A percentile compares a stretch with the other conserved stretches of the same genome.
Evolutionary conservation across 2,888 invertebrate species (phyloP).

Genomic region (Heliconius erato): DNA sequence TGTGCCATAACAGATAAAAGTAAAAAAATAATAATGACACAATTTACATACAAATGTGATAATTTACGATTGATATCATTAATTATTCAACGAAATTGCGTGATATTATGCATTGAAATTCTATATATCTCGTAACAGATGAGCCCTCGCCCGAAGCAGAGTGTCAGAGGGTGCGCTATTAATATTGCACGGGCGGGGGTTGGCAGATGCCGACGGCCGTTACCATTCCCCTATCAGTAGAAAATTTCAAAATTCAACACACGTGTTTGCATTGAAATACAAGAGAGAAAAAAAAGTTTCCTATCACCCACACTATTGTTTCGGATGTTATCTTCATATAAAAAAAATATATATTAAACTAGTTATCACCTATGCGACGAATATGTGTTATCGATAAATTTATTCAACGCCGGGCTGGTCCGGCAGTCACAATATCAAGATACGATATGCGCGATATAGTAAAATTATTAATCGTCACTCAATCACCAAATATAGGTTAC

Average conservation of each 20-base stretch:
- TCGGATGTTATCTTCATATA: constrained; percentile 21
- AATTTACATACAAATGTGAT: constrained; percentile 12
- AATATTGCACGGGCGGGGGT: constrained; percentile 65
- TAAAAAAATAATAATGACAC: background rate
- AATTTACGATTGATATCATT: constrained; percentile 13
- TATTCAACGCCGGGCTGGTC: background rate
- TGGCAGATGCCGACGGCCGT: constrained; percentile 82
- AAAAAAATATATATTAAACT: constrained; percentile 9
- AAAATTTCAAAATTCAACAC: constrained; percentile 77
- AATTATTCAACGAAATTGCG: constrained; percentile 58
- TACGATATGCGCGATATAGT: constrained; percentile 11
- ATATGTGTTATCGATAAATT: constrained; percentile 7
- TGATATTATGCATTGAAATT: constrained; percentile 57
- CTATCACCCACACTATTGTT: constrained; percentile 71
- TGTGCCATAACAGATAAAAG: background rate
- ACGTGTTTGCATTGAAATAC: constrained; percentile 64
- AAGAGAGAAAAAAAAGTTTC: constrained; percentile 69
- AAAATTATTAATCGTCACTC: constrained; percentile 12
- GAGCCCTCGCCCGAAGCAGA: constrained; percentile 59
- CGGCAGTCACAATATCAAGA: background rate
- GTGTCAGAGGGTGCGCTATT: constrained; percentile 56
- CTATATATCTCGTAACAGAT: constrained; percentile 60
- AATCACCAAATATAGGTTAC: background rate
- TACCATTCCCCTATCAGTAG: constrained; percentile 79
- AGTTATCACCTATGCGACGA: constrained; percentile 18